Evolutionary conservation across 2,797 vertebrate genomes (phyloP).

Genomic region (Numenius phaeopus): DNA sequence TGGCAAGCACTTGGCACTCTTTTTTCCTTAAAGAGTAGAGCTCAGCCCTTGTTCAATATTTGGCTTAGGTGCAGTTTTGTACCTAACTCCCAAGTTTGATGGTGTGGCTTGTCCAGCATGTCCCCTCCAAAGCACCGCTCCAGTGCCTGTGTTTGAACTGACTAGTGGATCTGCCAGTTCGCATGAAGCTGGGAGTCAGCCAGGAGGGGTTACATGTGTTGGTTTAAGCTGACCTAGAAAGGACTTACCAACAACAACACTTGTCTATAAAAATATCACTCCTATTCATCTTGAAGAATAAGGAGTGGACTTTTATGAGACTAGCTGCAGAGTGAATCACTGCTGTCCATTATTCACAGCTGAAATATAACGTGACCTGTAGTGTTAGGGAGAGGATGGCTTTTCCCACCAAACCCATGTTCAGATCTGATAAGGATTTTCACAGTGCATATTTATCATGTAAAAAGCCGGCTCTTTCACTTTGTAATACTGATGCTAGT

Average conservation of each 20-base stretch:
- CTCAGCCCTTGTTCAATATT: not conserved
- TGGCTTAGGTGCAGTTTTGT: not conserved
- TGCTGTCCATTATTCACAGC: not conserved
- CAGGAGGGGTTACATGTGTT: not conserved
- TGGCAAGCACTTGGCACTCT: not conserved
- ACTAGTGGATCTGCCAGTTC: not conserved
- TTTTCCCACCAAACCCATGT: not conserved
- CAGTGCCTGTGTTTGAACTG: not conserved
- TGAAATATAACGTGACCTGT: not conserved
- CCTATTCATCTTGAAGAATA: not conserved
- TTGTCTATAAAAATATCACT: not conserved
- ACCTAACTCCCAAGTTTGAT: not conserved
- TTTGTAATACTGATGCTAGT: not conserved
- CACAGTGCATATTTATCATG: not conserved
- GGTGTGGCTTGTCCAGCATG: not conserved
- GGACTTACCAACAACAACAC: not conserved
- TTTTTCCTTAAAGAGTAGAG: not conserved
- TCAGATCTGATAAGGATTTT: not conserved
- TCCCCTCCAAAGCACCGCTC: not conserved
- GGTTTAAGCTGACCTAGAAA: slow-evolving; percentile 31
- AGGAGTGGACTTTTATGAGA: slow-evolving; percentile 18
- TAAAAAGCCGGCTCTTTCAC: not conserved
- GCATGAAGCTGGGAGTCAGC: not conserved
- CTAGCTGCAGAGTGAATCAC: not conserved
- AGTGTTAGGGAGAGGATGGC: not conserved